Conservation (phyloP, 2,888 invertebrate species). For the Melinaea marsaeus region DNA sequence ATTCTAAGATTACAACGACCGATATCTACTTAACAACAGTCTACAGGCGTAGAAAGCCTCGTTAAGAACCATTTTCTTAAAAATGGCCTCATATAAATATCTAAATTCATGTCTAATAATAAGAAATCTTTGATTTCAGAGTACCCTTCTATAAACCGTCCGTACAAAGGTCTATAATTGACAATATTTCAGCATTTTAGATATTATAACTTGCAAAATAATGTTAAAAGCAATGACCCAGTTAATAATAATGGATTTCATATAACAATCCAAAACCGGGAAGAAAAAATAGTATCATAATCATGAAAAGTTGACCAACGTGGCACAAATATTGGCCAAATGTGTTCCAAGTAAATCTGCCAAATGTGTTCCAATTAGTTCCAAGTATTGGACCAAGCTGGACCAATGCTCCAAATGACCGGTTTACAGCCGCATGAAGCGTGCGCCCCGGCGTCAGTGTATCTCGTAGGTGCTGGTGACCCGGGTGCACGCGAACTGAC, state of each 20-base stretch:
- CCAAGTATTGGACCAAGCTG: no score
- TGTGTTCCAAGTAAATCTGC: no score
- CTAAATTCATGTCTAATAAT: background rate
- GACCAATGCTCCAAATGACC: background rate
- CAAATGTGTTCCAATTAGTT: no score
- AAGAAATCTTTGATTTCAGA: conserved; percentile 7
- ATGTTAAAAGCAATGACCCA: background rate
- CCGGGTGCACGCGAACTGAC: conserved; percentile 81
- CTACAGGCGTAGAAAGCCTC: background rate
- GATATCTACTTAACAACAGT: background rate
- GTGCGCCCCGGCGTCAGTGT: conserved; percentile 39
- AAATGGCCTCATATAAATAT: no score
- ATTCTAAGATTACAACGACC: background rate
- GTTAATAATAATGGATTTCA: background rate
- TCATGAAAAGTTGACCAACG: no score
- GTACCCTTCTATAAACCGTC: background rate
- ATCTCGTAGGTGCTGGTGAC: conserved; percentile 82
- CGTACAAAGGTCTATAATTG: background rate
- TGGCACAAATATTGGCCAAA: no score
- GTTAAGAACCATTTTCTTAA: no score
- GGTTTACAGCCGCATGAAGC: conserved; percentile 1
- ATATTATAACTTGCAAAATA: background rate
- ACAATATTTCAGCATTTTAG: background rate
- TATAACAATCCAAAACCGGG: no score
- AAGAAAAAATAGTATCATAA: no score